Evolutionary conservation across 2,113 vertebrate species (phyloP).

Genomic region (Dunckerocampus dactyliophorus): DNA sequence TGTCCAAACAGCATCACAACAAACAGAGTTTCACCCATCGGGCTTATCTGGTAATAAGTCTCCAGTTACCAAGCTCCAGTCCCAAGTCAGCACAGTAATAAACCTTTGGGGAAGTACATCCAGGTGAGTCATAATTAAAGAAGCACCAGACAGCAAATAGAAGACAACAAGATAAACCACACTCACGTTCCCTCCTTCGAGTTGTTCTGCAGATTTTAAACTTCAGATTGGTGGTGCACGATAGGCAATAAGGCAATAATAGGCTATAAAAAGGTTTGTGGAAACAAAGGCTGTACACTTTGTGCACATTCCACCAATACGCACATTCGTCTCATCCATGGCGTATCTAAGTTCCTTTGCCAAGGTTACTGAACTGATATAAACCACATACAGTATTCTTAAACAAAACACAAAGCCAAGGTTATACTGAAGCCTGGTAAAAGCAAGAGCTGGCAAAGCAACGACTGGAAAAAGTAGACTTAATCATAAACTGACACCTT

Average conservation of each 20-base stretch:
- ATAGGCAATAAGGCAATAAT: slow-evolving; percentile 20
- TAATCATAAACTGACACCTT: not conserved
- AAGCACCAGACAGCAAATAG: slow-evolving; percentile 43
- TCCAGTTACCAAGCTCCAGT: slow-evolving; percentile 49
- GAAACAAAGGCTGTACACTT: slow-evolving; percentile 27
- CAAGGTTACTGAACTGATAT: slow-evolving; percentile 20
- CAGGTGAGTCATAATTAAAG: slow-evolving; percentile 53
- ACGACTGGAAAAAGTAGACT: no score
- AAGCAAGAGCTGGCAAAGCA: not conserved
- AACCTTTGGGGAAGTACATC: slow-evolving; percentile 54
- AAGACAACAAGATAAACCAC: slow-evolving; percentile 8
- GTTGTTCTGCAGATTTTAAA: slow-evolving; percentile 13
- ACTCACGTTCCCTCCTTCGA: slow-evolving; percentile 15
- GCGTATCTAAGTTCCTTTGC: slow-evolving; percentile 3
- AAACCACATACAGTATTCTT: slow-evolving; percentile 4
- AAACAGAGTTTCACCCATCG: slow-evolving; percentile 44
- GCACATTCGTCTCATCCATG: slow-evolving; percentile 12
- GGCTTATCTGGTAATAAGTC: slow-evolving; percentile 61
- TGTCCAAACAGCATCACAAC: slow-evolving; percentile 48
- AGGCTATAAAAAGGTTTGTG: slow-evolving; percentile 22
- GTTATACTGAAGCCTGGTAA: not conserved
- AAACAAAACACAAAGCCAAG: slow-evolving; percentile 9
- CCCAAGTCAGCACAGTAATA: slow-evolving; percentile 37
- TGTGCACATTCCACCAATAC: slow-evolving; percentile 32
- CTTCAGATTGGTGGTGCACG: slow-evolving; percentile 5